Base-by-base conservation (phyloP, 2,797 vertebrate genomes). In the Sternarchorhynchus goeldii region DNA sequence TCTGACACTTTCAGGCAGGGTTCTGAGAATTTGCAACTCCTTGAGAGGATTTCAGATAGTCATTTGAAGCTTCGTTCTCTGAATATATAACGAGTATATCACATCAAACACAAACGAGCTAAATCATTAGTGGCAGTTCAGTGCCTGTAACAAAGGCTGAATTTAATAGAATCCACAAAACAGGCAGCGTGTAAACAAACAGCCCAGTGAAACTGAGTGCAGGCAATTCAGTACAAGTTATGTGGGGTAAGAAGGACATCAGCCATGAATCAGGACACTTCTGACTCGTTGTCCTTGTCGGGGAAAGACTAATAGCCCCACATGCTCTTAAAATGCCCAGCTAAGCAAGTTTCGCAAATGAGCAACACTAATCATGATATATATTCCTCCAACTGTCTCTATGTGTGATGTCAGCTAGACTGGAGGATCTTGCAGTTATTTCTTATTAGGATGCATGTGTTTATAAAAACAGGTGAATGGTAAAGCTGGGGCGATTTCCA, bases 331-430 rank as follows among this genome's bases (percentile, higher is more conserved):
- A 75, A 82, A 80, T 62, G 10, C 45, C 75, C 64, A 59, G 62
- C 63, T 77, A 79, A 84, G 83, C 83, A 84, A 75, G 50, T 82
- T 65, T 72, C 25, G 5, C 57, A 81, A 80, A 65, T 55, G 65
- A 77, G 70, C 65, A 84, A 66, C 80, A 80, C 80, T 84, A 77
- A 82, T 77, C 74, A 73, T 77, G 74, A 82, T 77, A 59, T 76
- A 72, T 75, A 36, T 68, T 73, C 56, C 56, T 39, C 55, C 41
- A 18, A 69, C 31, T 65, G 71, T 72, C 29, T 73, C 76, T 65
- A 63, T 57, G 71, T 75, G 68, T 67, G 76, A 73, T 7, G 59
- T 12, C 34, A 50, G 63, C 55, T 58, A 14, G 3, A 71, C 18
- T 31, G 21, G 21, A 53, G 73, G 57, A 50, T 21, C 41, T 53